phyloP scores from a whole-genome alignment of 1,140 invertebrate species.

The Phortica variegata region DNA sequence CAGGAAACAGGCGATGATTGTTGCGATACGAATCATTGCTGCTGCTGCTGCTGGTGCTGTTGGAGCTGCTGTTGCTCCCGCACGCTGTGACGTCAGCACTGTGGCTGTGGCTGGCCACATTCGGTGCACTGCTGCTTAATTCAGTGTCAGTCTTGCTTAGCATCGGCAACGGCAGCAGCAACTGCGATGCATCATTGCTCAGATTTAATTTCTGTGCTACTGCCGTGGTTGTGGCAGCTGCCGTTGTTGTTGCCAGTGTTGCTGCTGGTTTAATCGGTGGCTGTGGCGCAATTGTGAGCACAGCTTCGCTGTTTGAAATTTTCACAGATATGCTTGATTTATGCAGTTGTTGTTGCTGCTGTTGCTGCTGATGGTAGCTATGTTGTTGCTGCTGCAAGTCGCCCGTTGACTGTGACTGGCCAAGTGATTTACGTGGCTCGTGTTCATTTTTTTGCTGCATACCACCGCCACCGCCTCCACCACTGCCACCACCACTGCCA shows the following conservation, averaged over 20 bases:
- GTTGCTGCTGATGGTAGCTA: constrained; percentile 13
- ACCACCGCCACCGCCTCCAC: constrained; percentile 1
- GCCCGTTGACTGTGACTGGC: constrained; percentile 39
- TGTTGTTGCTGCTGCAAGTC: constrained; percentile 36
- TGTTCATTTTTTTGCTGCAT: constrained; percentile 13
- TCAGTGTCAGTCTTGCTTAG: constrained; percentile 25
- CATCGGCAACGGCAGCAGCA: constrained; percentile 21
- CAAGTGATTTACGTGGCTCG: constrained; percentile 16
- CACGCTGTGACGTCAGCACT: not conserved
- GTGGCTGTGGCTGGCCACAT: constrained; percentile 30
- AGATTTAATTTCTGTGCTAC: too few species aligned
- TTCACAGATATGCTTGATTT: constrained; percentile 52
- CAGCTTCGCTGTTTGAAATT: constrained; percentile 40
- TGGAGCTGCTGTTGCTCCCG: not conserved
- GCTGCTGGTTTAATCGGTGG: constrained; percentile 27
- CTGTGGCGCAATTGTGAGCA: constrained; percentile 33
- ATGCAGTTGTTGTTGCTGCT: constrained; percentile 26
- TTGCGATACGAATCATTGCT: constrained; percentile 41
- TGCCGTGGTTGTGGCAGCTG: not conserved
- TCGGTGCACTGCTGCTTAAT: constrained; percentile 38
- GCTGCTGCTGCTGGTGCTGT: not conserved
- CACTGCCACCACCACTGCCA: not conserved
- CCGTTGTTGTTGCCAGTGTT: too few species aligned
- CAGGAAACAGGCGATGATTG: constrained; percentile 61
- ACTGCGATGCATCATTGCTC: too few species aligned